Percentiles rank a stretch among this genome's conserved stretches.
These are phyloP conservation scores for Horisme vitalbata DNA, from an alignment of 2,888 invertebrate species.

Conservation along the genomic window DNA sequence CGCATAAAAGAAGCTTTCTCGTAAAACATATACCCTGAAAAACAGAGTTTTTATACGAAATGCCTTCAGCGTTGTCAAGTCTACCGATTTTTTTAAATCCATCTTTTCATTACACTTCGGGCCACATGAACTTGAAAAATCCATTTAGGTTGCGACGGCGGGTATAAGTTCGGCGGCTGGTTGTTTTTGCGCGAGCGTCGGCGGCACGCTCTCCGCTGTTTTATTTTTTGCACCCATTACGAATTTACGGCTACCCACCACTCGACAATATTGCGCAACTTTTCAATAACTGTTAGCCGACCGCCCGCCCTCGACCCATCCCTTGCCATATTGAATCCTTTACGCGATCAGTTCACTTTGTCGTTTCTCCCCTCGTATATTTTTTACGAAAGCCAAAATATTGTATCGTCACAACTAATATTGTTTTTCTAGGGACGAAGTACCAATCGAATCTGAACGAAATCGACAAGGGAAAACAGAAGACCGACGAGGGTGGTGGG, in stretches of 20 bases:
- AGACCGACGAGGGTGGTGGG: conserved; percentile 84
- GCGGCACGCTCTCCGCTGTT: conserved; percentile 49
- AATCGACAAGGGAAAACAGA: conserved; percentile 91
- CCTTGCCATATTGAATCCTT: conserved; percentile 76
- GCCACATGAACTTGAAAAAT: conserved; percentile 63
- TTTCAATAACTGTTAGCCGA: conserved; percentile 78
- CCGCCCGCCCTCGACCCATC: conserved; percentile 54
- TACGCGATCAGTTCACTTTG: conserved; percentile 60
- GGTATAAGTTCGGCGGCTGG: conserved; percentile 62
- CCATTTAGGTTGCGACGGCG: conserved; percentile 60
- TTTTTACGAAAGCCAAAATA: conserved; percentile 32
- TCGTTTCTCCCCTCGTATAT: conserved; percentile 42
- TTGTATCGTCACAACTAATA: conserved; percentile 28
- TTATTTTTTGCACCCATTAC: conserved; percentile 81
- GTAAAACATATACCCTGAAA: conserved; percentile 31
- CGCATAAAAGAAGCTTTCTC: conserved; percentile 30
- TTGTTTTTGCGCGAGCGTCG: conserved; percentile 65
- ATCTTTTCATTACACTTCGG: conserved; percentile 34
- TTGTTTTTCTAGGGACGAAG: conserved; percentile 84
- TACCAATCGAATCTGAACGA: conserved; percentile 90
- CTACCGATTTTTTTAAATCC: conserved; percentile 24
- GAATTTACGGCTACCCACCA: conserved; percentile 76
- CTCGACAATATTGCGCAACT: conserved; percentile 82
- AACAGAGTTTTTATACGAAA: conserved; percentile 22
- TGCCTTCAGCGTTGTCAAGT: conserved; percentile 26